Evolutionary conservation across 2,113 vertebrate genomes (phyloP), one percentile per base, ranked within the genome.

Genomic region (Oreochromis aureus): DNA sequence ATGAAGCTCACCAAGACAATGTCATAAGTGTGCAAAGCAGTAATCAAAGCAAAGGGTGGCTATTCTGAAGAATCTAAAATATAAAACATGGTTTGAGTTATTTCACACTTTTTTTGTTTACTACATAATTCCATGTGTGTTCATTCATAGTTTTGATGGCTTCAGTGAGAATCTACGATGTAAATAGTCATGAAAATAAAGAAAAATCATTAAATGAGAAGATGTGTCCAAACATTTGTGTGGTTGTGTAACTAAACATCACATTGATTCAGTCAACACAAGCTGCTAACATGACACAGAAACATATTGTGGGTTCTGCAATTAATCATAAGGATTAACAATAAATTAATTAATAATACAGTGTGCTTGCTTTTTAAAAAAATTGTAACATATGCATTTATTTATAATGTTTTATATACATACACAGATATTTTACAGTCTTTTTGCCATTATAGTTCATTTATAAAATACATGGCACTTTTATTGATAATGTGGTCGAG

Each of bases 281-380:
- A 63, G 24, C 59, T 63, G 59, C 16, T 63, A 34, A 63, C 16
- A 16, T 63, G 59, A 63, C 10, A 63, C 30, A 63, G 16, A 63
- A 63, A 63, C 30, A 63, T 34, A 36, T 63, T 34, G 59, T 63
- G 59, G 16, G 3, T 11, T 36, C 30, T 63, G 59, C 30, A 63
- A 36, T 61, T 63, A 36, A 36, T 36, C 59, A 63, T 63, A 63
- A 36, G 59, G 59, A 36, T 63, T 1, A 63, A 63, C 19, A 63
- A 63, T 34, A 22, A 22, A 22, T 22, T 61, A 3, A 63, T 34
- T 63, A 34, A 63, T 63, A 63, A 63, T 63, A 34, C 4, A 19
- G 30, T 11, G 30, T 19, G 59, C 59, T 63, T 63, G 30, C 59
- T 63, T 63, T 1, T 0, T 59, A 22, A 0, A 1, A 1, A 2